Base-by-base conservation (phyloP, 2,113 vertebrate genomes). In the Paramormyrops kingsleyae region DNA sequence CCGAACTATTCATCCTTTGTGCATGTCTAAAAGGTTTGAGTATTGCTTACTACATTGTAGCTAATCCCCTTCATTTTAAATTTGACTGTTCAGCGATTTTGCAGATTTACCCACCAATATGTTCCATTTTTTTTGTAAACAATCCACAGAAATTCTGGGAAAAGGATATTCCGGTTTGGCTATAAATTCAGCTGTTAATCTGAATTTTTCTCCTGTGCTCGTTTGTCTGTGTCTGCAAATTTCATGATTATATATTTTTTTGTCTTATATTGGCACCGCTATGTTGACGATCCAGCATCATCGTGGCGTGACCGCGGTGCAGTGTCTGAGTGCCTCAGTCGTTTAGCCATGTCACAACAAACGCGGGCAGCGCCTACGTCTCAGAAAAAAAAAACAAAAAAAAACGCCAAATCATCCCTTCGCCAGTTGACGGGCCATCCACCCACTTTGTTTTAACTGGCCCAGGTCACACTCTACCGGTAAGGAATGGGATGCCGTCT, bases 81-180 rank as follows among this genome's bases (percentile, higher is more conserved):
- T 53, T 87, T 87, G 85, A 87, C 85, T 87, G 27, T 53, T 35
- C 49, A 53, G 85, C 50, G 4, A 50, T 87, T 53, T 87, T 53
- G n/a, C 50, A 53, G 50, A 52, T 87, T 87, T 53, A 35, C 49
- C 85, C 12, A 87, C 85, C 85, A 87, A 53, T 87, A 53, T 87
- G 85, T 53, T 87, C 49, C 85, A 87, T 87, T 39, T 52, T 56
- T 87, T 53, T 53, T 87, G 85, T 87, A 87, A 87, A 87, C 85
- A 87, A 21, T 87, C 47, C 85, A 87, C 31, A 53, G 50, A 53
- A 35, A 56, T 87, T 87, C 85, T 87, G 85, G 85, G 85, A 87
- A 87, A 87, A 35, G 85, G 50, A 87, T 53, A 53, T 87, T 87
- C 50, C n/a, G 31, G 49, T 53, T 53, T 87, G 85, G 85, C 85